Conservation (phyloP, 2,113 vertebrate genomes). For the Tragelaphus strepsiceros region DNA sequence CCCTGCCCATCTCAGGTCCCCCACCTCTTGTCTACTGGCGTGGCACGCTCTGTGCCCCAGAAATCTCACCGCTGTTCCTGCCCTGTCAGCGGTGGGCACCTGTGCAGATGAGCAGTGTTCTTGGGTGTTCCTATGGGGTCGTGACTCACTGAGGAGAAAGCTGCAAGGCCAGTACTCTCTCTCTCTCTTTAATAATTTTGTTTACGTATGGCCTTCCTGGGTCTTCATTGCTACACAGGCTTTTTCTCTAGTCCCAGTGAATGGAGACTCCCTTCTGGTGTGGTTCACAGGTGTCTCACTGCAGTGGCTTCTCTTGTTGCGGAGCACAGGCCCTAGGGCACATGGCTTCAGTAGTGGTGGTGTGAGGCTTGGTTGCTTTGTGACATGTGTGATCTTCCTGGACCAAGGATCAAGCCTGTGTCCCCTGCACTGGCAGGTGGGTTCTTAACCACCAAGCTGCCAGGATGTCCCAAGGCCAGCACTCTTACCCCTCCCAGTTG, state of each 20-base stretch:
- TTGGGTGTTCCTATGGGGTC: neutral
- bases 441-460: neutral
- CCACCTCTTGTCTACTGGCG: neutral
- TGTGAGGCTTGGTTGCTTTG: neutral
- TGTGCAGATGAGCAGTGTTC: fast-evolving
- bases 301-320: neutral
- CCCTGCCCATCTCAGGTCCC: neutral
- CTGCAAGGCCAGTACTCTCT: no score
- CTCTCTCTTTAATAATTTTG: neutral
- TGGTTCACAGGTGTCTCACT: neutral
- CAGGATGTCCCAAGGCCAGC: neutral
- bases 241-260: neutral
- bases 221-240: neutral
- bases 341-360: neutral
- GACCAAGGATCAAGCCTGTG: neutral
- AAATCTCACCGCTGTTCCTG: neutral
- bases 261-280: neutral
- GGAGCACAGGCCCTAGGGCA: neutral
- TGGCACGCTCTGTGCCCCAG: neutral
- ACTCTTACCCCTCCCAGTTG: no score
- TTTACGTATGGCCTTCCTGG: neutral
- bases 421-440: neutral
- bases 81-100: neutral
- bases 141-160: neutral
- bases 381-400: neutral